Percentiles rank a stretch among this genome's conserved stretches.
phyloP scores from a whole-genome alignment of 2,888 invertebrate genomes.

The Tetranychus truncatus region DNA sequence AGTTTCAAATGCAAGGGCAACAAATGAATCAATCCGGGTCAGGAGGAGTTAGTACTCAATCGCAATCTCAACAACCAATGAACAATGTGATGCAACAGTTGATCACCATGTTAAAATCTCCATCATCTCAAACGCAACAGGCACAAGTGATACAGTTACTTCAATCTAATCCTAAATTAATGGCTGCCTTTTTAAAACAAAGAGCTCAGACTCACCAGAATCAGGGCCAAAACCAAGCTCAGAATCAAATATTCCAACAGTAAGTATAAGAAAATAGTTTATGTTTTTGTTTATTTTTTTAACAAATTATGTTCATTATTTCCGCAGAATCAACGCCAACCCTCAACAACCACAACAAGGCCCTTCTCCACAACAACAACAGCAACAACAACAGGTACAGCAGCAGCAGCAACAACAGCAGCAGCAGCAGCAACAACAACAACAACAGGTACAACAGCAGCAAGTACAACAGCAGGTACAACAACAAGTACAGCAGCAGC shows the following conservation, averaged over 20 bases:
- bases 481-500: conserved; percentile 29
- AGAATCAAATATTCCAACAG: conserved; percentile 2
- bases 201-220: conserved; percentile 32
- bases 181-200: conserved; percentile 85
- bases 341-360: background rate
- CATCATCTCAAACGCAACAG: conserved; percentile 76
- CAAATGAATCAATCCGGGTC: conserved; percentile 17
- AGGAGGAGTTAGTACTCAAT: conserved; percentile 7
- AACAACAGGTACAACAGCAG: conserved; percentile 23
- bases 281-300: background rate
- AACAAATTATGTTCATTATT: background rate
- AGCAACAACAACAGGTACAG: conserved; percentile 3
- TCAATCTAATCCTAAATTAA: conserved; percentile 78
- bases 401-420: background rate
- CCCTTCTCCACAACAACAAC: background rate
- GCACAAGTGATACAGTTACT: conserved; percentile 66
- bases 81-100: conserved; percentile 41
- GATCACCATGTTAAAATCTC: conserved; percentile 71
- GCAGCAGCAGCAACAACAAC: conserved; percentile 26
- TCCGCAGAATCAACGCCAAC: background rate
- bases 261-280: conserved; percentile 7
- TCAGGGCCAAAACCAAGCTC: background rate
- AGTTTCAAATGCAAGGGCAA: conserved; percentile 9
- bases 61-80: conserved; percentile 1
- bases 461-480: conserved; percentile 30